These are phyloP conservation scores for Tetragonula clypearis DNA, from an alignment of 1,140 invertebrate species.

Conservation along the genomic window DNA sequence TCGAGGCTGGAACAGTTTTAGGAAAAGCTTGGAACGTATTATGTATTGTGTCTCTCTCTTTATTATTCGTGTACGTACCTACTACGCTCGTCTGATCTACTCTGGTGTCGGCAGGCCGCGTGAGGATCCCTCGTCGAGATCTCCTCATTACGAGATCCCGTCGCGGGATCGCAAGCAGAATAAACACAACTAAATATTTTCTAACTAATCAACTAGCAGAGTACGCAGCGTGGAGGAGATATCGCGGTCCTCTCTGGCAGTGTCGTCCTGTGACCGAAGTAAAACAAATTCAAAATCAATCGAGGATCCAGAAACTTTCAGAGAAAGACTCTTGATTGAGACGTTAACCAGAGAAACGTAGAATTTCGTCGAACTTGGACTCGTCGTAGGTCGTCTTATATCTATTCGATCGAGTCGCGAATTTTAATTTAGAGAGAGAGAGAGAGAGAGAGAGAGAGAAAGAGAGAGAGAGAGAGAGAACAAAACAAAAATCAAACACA, in stretches of 20 bases:
- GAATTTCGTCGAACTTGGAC: not conserved
- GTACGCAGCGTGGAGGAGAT: constrained; percentile 52
- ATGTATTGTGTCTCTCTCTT: constrained; percentile 61
- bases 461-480: too few relatives aligned
- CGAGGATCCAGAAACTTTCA: too few relatives aligned
- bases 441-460: too few relatives aligned
- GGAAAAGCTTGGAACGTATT: constrained; percentile 34
- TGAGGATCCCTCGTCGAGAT: constrained; percentile 53
- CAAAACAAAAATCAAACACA: too few relatives aligned
- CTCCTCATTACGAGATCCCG: constrained; percentile 41
- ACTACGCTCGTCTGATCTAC: constrained; percentile 65
- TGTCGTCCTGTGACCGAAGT: constrained; percentile 10
- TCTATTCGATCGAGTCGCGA: not conserved
- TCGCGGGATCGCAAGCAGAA: constrained; percentile 57
- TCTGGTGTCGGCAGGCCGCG: constrained; percentile 64
- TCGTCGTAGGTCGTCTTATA: not conserved
- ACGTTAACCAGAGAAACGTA: not conserved
- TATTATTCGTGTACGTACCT: constrained; percentile 65
- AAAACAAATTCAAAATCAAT: not conserved
- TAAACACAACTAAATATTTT: constrained; percentile 55
- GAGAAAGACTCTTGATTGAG: not conserved
- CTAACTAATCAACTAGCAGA: constrained; percentile 56
- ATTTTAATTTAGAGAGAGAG: too few relatives aligned
- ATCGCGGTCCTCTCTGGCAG: constrained; percentile 24
- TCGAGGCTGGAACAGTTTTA: not conserved